Evolutionary conservation across 2,888 invertebrate genomes (phyloP), one percentile per base, ranked within the genome.

Genomic region (Ochropacha duplaris): DNA sequence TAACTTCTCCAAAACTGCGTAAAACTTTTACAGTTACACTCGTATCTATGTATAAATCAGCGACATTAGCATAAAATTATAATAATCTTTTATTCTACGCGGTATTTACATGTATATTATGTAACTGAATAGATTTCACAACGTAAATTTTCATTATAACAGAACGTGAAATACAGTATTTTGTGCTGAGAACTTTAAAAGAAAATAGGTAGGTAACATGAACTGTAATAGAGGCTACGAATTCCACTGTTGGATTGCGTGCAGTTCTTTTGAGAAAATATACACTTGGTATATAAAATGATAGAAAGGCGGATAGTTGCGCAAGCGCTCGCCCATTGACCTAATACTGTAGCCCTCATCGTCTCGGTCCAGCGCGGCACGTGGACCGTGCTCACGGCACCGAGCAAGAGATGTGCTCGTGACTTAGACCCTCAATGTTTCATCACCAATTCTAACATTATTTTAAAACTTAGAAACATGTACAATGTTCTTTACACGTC

Each of bases 291-390:
- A 1, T n/a, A 36, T n/a, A 19, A 19, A 44, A 44, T 19, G 8
- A 31, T 44, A 44, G 44, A 44, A 44, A 44, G 44, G 34, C 52
- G 31, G 31, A 31, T 31, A 51, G 59, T 56, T 58, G 57, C 56
- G 57, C 31, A 74, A 74, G 72, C 72, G 74, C 69, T 73, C 74
- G 75, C 65, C 69, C 68, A 70, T 72, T 60, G 51, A 62, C 61
- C 58, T 51, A 64, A 57, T 61, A 54, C 44, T 22, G 49, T 60
- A 68, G 71, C 74, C 77, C 72, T 75, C 69, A 44, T 60, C 80
- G 89, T 87, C 70, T 78, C 87, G 90, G 81, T 87, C 84, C 81
- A 81, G 57, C 71, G 90, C 83, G 88, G 81, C 91, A 90, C 91
- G 90, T 90, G 91, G 73, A 52, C 51, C 24, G 50, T 56, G 65